Evolutionary conservation across 2,888 invertebrate genomes (phyloP), one percentile per base, ranked within the genome.

Genomic region (Brachynemurus nebulosus): DNA sequence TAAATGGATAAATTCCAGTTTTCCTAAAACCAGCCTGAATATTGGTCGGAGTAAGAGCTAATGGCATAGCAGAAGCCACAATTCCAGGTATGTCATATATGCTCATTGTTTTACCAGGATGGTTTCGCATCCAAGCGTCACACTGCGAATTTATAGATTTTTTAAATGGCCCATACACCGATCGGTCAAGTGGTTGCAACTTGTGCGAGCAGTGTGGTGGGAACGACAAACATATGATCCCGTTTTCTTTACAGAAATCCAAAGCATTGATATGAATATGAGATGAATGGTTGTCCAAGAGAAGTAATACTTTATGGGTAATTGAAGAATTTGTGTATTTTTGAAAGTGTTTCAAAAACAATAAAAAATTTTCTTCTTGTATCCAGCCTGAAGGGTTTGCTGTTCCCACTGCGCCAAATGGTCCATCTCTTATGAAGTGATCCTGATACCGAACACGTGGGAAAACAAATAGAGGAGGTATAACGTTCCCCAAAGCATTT

Each of bases 381-480:
- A 45, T 45, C 36, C 42, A 45, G 16, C 41, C 45, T 16, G 54
- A 55, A n/a, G 43, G 39, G 50, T 57, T 53, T 12, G 48, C 50
- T 20, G 36, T 44, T 30, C 57, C 57, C 19, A 40, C 36, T 42
- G 46, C 48, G 12, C 56, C 54, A 25, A 46, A 20, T 25, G 59
- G 56, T 16, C 51, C 57, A 42, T 53, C 52, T 3, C 49, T 49
- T 14, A 60, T 45, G 46, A 61, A 58, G 44, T 57, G 53, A n/a
- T 50, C 45, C 18, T 54, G 37, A 25, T 47, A 56, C 41, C 51
- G 45, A 43, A 54, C 51, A 11, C 57, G 48, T 2, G 60, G 60
- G 51, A 62, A 61, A 8, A 63, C 48, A 40, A n/a, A n/a, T n/a
- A n/a, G n/a, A n/a, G n/a, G n/a, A n/a, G n/a, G n/a, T n/a, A n/a